These are phyloP conservation scores for Aquatica leii DNA, from an alignment of 2,888 invertebrate species.

Conservation along the genomic window DNA sequence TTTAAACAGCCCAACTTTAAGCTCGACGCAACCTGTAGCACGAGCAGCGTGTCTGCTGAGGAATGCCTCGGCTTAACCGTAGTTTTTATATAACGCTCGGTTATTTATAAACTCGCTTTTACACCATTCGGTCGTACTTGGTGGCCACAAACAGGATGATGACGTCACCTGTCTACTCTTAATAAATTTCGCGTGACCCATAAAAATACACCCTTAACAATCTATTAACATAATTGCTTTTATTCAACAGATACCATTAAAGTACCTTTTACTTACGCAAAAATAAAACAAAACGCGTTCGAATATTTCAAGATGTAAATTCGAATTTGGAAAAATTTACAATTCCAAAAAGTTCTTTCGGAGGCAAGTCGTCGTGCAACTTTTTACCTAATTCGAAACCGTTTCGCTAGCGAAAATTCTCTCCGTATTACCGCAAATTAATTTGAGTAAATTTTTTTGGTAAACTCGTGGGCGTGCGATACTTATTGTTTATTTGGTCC, in stretches of 20 bases:
- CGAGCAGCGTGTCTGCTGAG: conserved; percentile 33
- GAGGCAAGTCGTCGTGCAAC: conserved; percentile 53
- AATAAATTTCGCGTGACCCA: conserved; percentile 15
- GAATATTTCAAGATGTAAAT: conserved; percentile 55
- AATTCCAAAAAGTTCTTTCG: conserved; percentile 56
- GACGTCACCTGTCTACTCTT: conserved; percentile 40
- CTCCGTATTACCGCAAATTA: conserved; percentile 13
- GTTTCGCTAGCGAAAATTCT: too few species aligned
- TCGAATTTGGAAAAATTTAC: conserved; percentile 52
- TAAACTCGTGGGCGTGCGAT: neutral
- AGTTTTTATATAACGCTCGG: conserved; percentile 36
- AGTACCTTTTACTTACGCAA: conserved; percentile 30
- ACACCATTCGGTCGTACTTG: conserved; percentile 40
- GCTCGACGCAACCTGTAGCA: conserved; percentile 43
- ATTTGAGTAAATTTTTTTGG: neutral
- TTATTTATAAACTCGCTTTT: conserved; percentile 46
- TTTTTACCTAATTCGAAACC: conserved; percentile 53
- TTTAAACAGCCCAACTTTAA: conserved; percentile 35
- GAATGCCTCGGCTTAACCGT: conserved; percentile 30
- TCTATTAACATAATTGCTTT: conserved; percentile 25
- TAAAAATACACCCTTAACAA: neutral
- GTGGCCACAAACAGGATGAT: conserved; percentile 41
- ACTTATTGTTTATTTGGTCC: conserved; percentile 10
- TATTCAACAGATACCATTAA: neutral
- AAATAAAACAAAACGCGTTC: conserved; percentile 44